Conservation (phyloP, 2,113 vertebrate genomes). For the Terrapene triunguis region DNA sequence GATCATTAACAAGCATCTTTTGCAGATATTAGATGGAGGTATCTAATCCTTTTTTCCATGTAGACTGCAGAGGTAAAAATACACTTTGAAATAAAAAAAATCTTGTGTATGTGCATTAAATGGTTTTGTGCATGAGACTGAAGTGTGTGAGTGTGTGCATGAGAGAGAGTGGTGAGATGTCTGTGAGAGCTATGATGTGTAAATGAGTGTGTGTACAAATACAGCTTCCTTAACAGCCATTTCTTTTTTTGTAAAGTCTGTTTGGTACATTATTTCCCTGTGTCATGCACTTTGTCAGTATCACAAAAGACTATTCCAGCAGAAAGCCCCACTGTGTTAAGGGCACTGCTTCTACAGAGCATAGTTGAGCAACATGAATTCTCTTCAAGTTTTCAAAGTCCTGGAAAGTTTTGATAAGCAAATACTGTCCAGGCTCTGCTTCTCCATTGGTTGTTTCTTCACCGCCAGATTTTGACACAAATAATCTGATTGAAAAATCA, state of each 20-base stretch:
- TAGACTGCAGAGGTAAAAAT: slow-evolving; percentile 64
- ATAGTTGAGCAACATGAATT: slow-evolving; percentile 44
- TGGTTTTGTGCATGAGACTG: slow-evolving; percentile 66
- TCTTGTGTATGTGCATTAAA: slow-evolving; percentile 51
- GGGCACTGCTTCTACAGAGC: slow-evolving; percentile 41
- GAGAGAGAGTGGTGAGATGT: slow-evolving; percentile 66
- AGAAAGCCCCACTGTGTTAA: slow-evolving; percentile 42
- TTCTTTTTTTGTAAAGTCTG: neutral
- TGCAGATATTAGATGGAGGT: neutral
- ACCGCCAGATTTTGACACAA: slow-evolving; percentile 88
- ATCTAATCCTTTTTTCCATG: slow-evolving; percentile 28
- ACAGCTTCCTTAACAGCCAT: slow-evolving; percentile 57
- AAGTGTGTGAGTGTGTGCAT: slow-evolving; percentile 57
- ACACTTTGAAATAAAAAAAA: slow-evolving; percentile 63
- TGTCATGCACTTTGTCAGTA: slow-evolving; percentile 32
- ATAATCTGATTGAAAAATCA: slow-evolving; percentile 90
- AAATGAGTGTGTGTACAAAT: slow-evolving; percentile 60
- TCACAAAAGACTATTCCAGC: slow-evolving; percentile 29
- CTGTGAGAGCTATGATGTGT: slow-evolving; percentile 47
- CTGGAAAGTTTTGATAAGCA: slow-evolving; percentile 85
- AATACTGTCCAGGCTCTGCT: slow-evolving; percentile 69
- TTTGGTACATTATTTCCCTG: neutral
- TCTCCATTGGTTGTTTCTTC: slow-evolving; percentile 78
- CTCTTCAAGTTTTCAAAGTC: slow-evolving; percentile 69
- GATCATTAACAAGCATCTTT: slow-evolving; percentile 53